phyloP scores from a whole-genome alignment of 1,140 invertebrate genomes.

The Lasioglossum baleicum region DNA sequence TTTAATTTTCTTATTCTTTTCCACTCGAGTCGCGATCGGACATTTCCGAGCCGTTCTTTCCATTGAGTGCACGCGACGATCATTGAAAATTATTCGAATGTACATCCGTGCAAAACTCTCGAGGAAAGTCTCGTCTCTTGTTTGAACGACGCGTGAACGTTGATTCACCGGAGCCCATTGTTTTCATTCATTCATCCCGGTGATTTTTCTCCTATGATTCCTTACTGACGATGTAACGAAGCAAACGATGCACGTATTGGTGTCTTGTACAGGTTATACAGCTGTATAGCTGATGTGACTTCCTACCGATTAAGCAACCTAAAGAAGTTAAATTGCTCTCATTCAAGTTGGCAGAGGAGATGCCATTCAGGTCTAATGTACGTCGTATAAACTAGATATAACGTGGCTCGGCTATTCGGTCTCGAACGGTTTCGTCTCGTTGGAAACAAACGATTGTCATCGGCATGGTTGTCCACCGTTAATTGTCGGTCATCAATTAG shows the following conservation, averaged over 20 bases:
- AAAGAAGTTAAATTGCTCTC: conserved; percentile 81
- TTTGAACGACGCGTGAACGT: no score
- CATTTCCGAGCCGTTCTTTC: no score
- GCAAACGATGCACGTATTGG: conserved; percentile 64
- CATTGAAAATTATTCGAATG: no score
- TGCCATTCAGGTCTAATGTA: conserved; percentile 81
- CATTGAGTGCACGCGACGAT: no score
- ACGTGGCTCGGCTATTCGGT: conserved; percentile 78
- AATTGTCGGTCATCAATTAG: conserved; percentile 15
- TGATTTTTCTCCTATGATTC: conserved; percentile 36
- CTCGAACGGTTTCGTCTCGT: conserved; percentile 44
- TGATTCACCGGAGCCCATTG: background rate
- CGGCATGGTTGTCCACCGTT: conserved; percentile 1
- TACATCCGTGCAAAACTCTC: no score
- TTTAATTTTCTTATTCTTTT: no score
- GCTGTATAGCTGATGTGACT: conserved; percentile 76
- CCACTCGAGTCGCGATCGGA: no score
- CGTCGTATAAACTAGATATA: conserved; percentile 80
- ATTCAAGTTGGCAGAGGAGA: conserved; percentile 80
- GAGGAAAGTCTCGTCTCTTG: no score
- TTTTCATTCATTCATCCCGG: background rate
- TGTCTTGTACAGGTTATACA: conserved; percentile 72
- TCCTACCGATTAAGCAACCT: conserved; percentile 81
- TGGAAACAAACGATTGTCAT: conserved; percentile 40
- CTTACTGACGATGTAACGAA: conserved; percentile 6